Evolutionary conservation across 1,140 invertebrate species (phyloP).

Genomic region (Papilio dardanus): DNA sequence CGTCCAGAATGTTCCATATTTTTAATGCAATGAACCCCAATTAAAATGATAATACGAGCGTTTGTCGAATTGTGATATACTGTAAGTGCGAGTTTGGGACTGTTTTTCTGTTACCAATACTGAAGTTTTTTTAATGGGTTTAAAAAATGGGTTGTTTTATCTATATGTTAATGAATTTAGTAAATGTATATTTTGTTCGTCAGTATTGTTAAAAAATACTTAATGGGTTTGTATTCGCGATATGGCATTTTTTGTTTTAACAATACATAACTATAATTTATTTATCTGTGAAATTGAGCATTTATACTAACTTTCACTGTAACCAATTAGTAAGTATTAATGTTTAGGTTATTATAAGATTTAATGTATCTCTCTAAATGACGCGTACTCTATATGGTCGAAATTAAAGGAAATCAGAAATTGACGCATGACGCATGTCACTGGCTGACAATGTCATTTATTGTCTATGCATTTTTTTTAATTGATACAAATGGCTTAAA

Average conservation of each 20-base stretch:
- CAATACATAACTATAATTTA: neutral
- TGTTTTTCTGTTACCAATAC: slow-evolving; percentile 50
- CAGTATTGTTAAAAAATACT: neutral
- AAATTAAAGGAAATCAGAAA: too few relatives aligned
- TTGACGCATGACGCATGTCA: too few relatives aligned
- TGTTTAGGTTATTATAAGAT: neutral
- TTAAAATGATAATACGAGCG: slow-evolving; percentile 41
- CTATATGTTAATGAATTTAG: slow-evolving; percentile 30
- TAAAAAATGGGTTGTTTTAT: slow-evolving; percentile 30
- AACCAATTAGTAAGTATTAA: neutral
- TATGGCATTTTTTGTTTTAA: neutral
- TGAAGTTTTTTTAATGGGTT: slow-evolving; percentile 27
- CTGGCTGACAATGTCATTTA: too few relatives aligned
- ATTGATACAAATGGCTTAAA: too few relatives aligned
- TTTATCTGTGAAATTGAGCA: neutral
- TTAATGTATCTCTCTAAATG: neutral
- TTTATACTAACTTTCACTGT: slow-evolving; percentile 8
- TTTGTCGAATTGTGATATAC: slow-evolving; percentile 60
- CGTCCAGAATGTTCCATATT: slow-evolving; percentile 42
- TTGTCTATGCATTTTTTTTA: too few relatives aligned
- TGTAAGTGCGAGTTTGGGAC: slow-evolving; percentile 53
- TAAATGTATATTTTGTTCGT: slow-evolving; percentile 15
- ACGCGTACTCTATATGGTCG: neutral
- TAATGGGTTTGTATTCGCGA: neutral
- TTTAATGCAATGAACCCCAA: slow-evolving; percentile 53